phyloP scores from a whole-genome alignment of 2,113 vertebrate species.

The Felis chaus region DNA sequence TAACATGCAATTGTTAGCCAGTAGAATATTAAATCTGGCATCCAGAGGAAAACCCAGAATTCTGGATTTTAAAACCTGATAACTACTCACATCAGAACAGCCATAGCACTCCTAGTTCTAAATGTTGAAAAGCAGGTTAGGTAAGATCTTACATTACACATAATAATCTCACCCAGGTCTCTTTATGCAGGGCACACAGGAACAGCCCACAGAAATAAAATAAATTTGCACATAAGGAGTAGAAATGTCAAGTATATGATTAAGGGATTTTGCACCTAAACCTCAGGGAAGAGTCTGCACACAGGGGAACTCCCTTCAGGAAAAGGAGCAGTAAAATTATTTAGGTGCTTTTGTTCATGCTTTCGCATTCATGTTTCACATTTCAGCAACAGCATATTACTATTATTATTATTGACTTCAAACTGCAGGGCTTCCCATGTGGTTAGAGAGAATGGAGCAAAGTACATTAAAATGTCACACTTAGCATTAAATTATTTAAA shows the following conservation, averaged over 20 bases:
- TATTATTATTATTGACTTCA: neutral
- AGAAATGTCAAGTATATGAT: neutral
- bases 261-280: constrained; percentile 22
- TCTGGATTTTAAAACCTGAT: neutral
- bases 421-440: neutral
- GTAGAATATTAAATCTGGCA: constrained; percentile 22
- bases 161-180: neutral
- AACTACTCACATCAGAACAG: neutral
- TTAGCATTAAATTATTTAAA: constrained; percentile 29
- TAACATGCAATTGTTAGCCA: neutral
- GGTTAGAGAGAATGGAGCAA: neutral
- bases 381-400: neutral
- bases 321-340: neutral
- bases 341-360: neutral
- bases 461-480: neutral
- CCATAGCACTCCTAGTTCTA: neutral
- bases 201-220: neutral
- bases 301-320: neutral
- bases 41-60: neutral
- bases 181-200: neutral
- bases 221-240: neutral
- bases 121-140: constrained; percentile 19
- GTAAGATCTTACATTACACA: neutral
- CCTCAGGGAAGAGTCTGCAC: neutral
- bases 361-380: neutral